Evolutionary conservation across 2,113 vertebrate species (phyloP).

Genomic region (Xiphophorus hellerii): DNA sequence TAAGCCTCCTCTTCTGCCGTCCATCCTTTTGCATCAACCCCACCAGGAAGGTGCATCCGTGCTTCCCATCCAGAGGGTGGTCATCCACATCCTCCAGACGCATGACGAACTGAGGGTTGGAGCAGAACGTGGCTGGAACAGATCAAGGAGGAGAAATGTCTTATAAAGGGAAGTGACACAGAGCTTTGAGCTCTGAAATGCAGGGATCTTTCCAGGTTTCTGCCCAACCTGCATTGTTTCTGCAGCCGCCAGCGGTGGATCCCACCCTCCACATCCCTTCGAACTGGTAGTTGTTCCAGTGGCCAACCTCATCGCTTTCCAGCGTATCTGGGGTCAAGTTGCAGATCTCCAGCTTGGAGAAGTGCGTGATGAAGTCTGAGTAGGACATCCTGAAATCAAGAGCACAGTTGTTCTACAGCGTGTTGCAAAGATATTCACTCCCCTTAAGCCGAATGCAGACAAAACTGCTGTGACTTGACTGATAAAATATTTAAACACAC

Average conservation of each 20-base stretch:
- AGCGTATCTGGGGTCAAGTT: slow-evolving; percentile 85
- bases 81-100: slow-evolving; percentile 76
- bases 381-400: slow-evolving; percentile 86
- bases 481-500: no score
- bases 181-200: not conserved
- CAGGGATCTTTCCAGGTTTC: not conserved
- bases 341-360: slow-evolving; percentile 88
- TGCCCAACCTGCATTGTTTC: slow-evolving; percentile 64
- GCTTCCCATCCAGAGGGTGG: slow-evolving; percentile 60
- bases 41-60: slow-evolving; percentile 78
- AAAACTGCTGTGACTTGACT: no score
- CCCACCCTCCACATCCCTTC: slow-evolving; percentile 83
- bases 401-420: not conserved
- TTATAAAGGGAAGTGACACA: not conserved
- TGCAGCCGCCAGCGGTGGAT: slow-evolving; percentile 83
- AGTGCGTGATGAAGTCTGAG: slow-evolving; percentile 84
- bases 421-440: not conserved
- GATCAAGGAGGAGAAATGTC: not conserved
- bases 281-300: slow-evolving; percentile 83
- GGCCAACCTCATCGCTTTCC: slow-evolving; percentile 63
- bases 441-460: no score
- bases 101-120: slow-evolving; percentile 81
- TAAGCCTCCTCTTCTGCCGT: slow-evolving; percentile 36
- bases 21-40: slow-evolving; percentile 80
- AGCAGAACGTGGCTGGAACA: slow-evolving; percentile 75